phyloP scores from a whole-genome alignment of 2,797 vertebrate genomes.

The Champsocephalus gunnari region DNA sequence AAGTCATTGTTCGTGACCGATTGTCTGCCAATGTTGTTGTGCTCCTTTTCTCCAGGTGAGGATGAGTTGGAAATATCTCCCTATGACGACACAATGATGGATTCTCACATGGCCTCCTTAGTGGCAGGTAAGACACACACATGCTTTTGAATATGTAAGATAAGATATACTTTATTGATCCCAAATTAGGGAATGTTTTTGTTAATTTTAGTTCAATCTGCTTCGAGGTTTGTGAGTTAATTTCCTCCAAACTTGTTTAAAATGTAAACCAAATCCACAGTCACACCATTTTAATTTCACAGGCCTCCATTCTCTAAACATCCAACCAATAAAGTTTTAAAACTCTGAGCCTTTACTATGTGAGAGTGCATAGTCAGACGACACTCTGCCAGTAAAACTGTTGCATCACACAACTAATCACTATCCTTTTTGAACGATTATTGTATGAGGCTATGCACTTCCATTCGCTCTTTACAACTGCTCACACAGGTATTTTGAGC shows the following conservation, averaged over 20 bases:
- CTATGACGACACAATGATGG: conserved; percentile 88
- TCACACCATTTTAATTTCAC: too few species aligned
- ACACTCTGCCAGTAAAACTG: neutral
- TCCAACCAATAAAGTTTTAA: neutral
- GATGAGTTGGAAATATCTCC: conserved; percentile 91
- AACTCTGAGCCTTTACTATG: conserved; percentile 4
- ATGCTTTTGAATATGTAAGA: too few species aligned
- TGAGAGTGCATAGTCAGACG: neutral
- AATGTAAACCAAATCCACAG: neutral
- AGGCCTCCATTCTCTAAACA: neutral
- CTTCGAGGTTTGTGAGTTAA: neutral
- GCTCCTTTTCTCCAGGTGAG: conserved; percentile 80
- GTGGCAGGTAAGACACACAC: conserved; percentile 71
- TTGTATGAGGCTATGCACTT: neutral
- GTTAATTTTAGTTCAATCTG: neutral
- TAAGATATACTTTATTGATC: too few species aligned
- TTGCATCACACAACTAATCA: neutral
- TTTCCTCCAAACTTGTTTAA: neutral
- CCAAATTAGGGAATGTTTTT: too few species aligned
- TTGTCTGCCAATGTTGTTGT: conserved; percentile 28
- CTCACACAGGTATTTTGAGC: neutral
- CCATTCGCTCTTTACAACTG: neutral
- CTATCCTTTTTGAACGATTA: neutral
- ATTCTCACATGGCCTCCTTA: conserved; percentile 87
- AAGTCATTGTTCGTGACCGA: neutral